phyloP scores from a whole-genome alignment of 2,888 invertebrate species.

The Steinernema hermaphroditum region DNA sequence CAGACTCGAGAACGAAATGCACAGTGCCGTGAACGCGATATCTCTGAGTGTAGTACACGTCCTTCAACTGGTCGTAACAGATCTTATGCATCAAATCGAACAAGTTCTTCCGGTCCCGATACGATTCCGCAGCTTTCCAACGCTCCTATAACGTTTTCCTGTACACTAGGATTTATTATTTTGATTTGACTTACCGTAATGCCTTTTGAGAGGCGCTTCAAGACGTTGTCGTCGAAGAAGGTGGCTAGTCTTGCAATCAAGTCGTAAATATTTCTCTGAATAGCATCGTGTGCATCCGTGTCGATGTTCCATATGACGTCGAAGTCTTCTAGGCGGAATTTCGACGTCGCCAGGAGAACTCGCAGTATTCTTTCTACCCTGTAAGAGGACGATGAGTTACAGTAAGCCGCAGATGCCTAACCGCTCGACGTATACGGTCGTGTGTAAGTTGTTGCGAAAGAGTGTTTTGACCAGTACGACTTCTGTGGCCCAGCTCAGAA shows the following conservation, averaged over 20 bases:
- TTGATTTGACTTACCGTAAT: constrained; percentile 20
- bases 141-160: background rate
- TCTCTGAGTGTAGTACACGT: background rate
- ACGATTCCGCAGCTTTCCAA: background rate
- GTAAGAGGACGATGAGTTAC: background rate
- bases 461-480: background rate
- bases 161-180: background rate
- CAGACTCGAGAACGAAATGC: background rate
- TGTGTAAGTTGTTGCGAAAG: constrained; percentile 13
- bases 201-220: constrained; percentile 17
- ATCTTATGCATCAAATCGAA: background rate
- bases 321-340: constrained; percentile 75
- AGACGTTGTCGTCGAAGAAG: background rate
- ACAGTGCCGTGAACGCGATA: background rate
- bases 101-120: background rate
- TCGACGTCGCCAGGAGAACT: constrained; percentile 12
- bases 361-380: constrained; percentile 89
- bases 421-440: background rate
- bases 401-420: background rate
- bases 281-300: constrained; percentile 94
- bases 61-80: background rate
- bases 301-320: constrained; percentile 96
- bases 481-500: background rate
- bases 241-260: constrained; percentile 85
- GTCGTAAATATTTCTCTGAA: constrained; percentile 96